Conservation (phyloP, 2,797 vertebrate genomes). For the Glossophaga mutica region DNA sequence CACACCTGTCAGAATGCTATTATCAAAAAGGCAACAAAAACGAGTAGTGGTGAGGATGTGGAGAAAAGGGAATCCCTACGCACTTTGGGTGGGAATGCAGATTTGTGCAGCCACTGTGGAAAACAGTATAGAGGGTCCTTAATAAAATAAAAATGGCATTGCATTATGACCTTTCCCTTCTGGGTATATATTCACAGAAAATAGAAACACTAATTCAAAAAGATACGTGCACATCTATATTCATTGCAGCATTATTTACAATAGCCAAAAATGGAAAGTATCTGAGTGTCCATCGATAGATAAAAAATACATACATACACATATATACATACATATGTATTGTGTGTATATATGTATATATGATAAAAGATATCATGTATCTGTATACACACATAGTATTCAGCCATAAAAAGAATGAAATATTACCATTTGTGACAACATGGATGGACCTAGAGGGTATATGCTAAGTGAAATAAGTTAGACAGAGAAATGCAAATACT, state of each 20-base stretch:
- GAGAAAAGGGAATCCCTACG: neutral
- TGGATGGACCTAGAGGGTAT: neutral
- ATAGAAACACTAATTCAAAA: neutral
- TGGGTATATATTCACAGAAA: neutral
- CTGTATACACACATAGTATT: neutral
- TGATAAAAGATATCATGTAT: too few relatives aligned
- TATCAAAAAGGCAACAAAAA: neutral
- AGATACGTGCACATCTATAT: neutral
- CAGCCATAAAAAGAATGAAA: neutral
- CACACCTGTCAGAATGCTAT: neutral
- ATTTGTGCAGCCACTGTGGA: neutral
- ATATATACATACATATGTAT: too few relatives aligned
- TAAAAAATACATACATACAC: neutral
- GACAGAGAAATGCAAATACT: neutral
- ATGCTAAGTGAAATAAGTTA: neutral
- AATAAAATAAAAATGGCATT: neutral
- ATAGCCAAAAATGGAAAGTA: neutral
- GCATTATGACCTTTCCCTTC: neutral
- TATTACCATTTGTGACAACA: neutral
- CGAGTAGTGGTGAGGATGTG: neutral
- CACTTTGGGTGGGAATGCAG: neutral
- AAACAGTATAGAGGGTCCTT: neutral
- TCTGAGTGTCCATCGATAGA: neutral
- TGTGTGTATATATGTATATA: too few relatives aligned
- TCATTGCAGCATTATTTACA: neutral